Evolutionary conservation across 2,797 vertebrate genomes (phyloP), one percentile per base, ranked within the genome.

Genomic region (Thaleichthys pacificus): DNA sequence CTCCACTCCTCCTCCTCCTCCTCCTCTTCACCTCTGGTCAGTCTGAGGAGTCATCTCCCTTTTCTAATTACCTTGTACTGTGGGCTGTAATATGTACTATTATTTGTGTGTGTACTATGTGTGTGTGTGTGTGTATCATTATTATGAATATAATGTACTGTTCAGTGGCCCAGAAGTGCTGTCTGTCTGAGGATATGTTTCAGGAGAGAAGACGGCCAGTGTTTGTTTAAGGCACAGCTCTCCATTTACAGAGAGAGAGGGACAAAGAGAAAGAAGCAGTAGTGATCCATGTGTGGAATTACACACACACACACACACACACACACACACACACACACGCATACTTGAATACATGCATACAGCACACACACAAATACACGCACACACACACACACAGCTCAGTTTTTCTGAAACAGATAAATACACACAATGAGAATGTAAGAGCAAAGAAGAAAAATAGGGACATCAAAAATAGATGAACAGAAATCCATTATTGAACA

Each of bases 401-500:
- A 61, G 64, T 66, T 70, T 81, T 79, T 66, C 66, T 74, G 64
- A 74, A 84, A 76, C n/a, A 24, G 42, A 30, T 11, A 58, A 77
- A 82, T 74, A 78, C 22, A 78, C 22, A 51, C 28, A 47, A 30
- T 69, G 51, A 72, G 74, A 74, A 66, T 82, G 71, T 63, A 60
- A 78, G 66, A 79, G 72, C 60, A 61, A 61, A 61, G 60, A 61
- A 28, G 24, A 61, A 61, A 61, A 60, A 24, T n/a, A 24, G 75
- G 68, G 57, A 68, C 80, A 82, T 87, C 58, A 81, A 87, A 86
- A 83, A 85, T 67, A 84, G 62, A 62, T 71, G 60, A 71, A 87
- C 42, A 88, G 75, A 61, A 73, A 86, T 89, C 69, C 68, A 86
- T 86, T 83, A 89, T 80, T 85, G 79, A 86, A 77, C 68, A 77